phyloP scores from a whole-genome alignment of 2,888 invertebrate species.

The Oligia fasciuncula region DNA sequence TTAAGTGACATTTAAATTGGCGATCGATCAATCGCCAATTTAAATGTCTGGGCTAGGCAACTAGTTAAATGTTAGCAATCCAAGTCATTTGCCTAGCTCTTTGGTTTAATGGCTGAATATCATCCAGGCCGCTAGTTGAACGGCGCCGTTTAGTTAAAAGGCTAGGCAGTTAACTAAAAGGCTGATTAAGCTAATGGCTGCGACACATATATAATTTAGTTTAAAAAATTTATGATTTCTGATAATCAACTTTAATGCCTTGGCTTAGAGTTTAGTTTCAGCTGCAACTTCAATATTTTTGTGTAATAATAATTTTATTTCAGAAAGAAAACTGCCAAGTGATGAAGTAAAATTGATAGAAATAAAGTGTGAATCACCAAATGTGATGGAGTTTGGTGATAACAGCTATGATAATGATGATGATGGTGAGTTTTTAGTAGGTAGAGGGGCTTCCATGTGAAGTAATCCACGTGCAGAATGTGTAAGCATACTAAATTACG shows the following conservation, averaged over 20 bases:
- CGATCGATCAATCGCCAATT: too few relatives aligned
- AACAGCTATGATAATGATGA: constrained; percentile 63
- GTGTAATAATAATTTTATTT: constrained; percentile 16
- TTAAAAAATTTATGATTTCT: background rate
- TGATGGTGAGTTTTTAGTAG: background rate
- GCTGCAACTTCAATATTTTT: background rate
- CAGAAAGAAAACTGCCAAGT: constrained; percentile 45
- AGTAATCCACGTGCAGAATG: background rate
- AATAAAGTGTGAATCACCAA: constrained; percentile 62
- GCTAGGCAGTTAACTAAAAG: too few relatives aligned
- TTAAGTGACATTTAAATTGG: too few relatives aligned
- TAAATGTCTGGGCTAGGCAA: too few relatives aligned
- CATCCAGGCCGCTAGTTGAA: too few relatives aligned
- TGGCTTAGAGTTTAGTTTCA: too few relatives aligned
- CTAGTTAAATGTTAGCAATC: too few relatives aligned
- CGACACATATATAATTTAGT: background rate
- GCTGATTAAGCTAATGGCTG: too few relatives aligned
- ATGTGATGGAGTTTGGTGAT: constrained; percentile 46
- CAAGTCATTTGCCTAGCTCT: too few relatives aligned
- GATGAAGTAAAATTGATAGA: constrained; percentile 46
- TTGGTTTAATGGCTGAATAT: too few relatives aligned
- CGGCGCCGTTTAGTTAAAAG: too few relatives aligned
- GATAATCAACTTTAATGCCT: background rate
- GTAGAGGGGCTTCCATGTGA: background rate
- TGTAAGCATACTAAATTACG: background rate